Evolutionary conservation across 2,113 vertebrate species (phyloP), one percentile per base, ranked within the genome.

Genomic region (Panurus biarmicus): DNA sequence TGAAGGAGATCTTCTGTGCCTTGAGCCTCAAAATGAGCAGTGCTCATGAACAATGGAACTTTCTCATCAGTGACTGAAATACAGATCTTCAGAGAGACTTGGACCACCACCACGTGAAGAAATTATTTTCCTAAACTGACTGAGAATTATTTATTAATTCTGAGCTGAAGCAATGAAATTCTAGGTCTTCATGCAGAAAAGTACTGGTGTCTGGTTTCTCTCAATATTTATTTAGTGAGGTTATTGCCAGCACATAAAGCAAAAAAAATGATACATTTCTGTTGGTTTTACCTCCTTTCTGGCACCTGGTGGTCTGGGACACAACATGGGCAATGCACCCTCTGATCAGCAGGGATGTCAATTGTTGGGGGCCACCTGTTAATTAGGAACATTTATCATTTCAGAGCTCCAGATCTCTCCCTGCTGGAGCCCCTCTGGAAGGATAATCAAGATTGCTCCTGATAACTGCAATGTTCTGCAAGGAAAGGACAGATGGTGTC

Each of bases 151-250:
- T 90, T 81, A 87, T 66, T 90, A 62, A 80, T 56, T 56, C 47
- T 64, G 56, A 58, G 69, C 5, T 73, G 64, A 89, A 89, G 26
- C 15, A 72, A 60, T 14, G 71, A 82, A 87, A 58, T 5, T 3
- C 53, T 36, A 36, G 48, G 74, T 87, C 56, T 82, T 60, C 60
- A 33, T 6, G 2, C 29, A 71, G 54, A 22, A 76, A 87, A 78
- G 50, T 38, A 11, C 6, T 20, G 24, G 50, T 70, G 60, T 77
- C 64, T 71, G 38, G n/a, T 74, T 94, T 84, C 82, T 53, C 60
- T 71, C 82, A 90, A 24, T 88, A 88, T 94, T 94, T 95, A 74
- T 83, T 85, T 60, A 60, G 67, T 71, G 40, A 93, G 51, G 60
- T 35, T 88, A 83, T 31, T 83, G 31, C 47, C 60, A 54, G 48